Conservation (phyloP, 1,140 invertebrate species). For the Sogatella furcifera region DNA sequence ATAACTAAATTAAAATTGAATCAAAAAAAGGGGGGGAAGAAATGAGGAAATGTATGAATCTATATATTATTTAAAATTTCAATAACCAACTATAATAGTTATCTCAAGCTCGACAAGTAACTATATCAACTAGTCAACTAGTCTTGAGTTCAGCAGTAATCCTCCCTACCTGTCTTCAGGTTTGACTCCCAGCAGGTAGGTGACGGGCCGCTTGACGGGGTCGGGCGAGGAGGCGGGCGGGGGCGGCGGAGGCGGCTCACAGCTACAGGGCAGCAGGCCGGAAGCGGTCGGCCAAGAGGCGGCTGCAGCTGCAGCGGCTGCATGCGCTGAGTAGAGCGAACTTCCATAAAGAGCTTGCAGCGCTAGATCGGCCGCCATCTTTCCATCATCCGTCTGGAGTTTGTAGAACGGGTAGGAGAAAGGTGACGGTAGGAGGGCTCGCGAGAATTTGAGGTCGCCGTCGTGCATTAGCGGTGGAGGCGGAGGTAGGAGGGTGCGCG, state of each 20-base stretch:
- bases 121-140: too few relatives aligned
- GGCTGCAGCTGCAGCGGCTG: constrained; percentile 33
- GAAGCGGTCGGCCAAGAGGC: constrained; percentile 36
- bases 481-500: constrained; percentile 47
- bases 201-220: constrained; percentile 24
- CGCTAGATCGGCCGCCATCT: constrained; percentile 50
- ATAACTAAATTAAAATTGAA: too few relatives aligned
- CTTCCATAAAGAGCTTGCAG: constrained; percentile 42
- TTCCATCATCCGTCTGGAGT: constrained; percentile 42
- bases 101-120: too few relatives aligned
- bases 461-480: constrained; percentile 45
- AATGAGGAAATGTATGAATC: too few relatives aligned
- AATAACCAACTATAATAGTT: too few relatives aligned
- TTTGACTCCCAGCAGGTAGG: constrained; percentile 21
- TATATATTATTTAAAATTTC: too few relatives aligned
- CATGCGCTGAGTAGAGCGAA: constrained; percentile 37
- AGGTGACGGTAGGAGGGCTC: constrained; percentile 49
- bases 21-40: too few relatives aligned
- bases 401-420: constrained; percentile 59
- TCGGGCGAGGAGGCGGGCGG: constrained; percentile 28
- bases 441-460: constrained; percentile 51
- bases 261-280: constrained; percentile 8
- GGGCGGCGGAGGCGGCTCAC: constrained; percentile 19
- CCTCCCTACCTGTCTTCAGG: constrained; percentile 7
- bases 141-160: too few relatives aligned